Evolutionary conservation across 2,797 vertebrate genomes (phyloP), one percentile per base, ranked within the genome.

Genomic region (Cyprinella venusta): DNA sequence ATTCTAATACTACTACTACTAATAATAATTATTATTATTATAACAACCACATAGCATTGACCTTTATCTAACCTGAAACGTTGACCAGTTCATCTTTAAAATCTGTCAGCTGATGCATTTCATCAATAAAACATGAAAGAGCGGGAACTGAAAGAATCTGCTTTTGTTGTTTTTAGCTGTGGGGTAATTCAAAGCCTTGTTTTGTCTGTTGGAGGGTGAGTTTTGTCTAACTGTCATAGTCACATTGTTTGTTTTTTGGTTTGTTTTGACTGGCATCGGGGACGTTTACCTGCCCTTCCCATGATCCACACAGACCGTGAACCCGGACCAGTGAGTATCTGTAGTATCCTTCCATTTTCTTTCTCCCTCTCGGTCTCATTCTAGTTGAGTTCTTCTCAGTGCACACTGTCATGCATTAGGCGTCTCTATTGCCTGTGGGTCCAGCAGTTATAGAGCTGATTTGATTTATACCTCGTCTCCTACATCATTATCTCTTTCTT

Each of bases 321-420:
- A 92, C 95, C 96, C 0, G 96, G 97, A 88, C 96, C 97, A 1
- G 97, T 97, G 91, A 96, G 97, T 97, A 86, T 63, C 52, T 59
- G 21, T 64, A 48, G 70, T 19, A 76, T 67, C 30, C 7, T 1
- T 64, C 18, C 0, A 1, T 67, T 68, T 26, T 76, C 48, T 81
- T 0, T 70, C 86, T 76, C 45, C n/a, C 45, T 67, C 48, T 48
- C 26, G 38, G 38, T 65, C 63, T 84, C 48, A 16, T 63, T 81
- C 59, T 50, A 69, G 74, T 42, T 83, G 48, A 74, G 38, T 70
- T 83, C 71, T 33, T 40, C 54, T 75, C 63, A 61, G 88, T 90
- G 85, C 81, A 80, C 84, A 87, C 56, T 90, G 90, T 86, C 87
- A 92, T 93, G 89, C 83, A 42, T 85, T 76, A 90, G 89, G 86